Base-by-base conservation (phyloP, 2,888 invertebrate genomes). In the Coelopa pilipes region DNA sequence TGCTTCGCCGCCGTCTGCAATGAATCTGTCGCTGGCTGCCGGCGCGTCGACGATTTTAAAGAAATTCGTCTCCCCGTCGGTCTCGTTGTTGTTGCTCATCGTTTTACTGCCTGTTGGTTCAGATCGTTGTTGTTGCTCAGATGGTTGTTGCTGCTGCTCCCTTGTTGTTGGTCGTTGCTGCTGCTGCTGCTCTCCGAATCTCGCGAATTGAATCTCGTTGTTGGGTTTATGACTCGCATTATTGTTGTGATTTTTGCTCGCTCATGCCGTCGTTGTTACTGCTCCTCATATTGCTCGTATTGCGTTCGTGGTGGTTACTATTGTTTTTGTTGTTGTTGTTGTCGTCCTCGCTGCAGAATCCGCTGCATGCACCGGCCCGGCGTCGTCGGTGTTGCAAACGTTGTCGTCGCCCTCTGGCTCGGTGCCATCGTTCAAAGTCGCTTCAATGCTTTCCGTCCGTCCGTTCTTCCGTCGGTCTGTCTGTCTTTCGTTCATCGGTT, bases 21-120 rank as follows among this genome's bases (percentile, higher is more conserved):
- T 82, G 80, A 78, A 80, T 84, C 83, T 84, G 82, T 82, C 73
- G 76, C 79, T 76, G 66, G 63, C 63, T 70, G 74, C 76, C 71
- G 74, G 74, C 77, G 76, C 79, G 60, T 59, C 68, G 67, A 55
- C 53, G 70, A 79, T 84, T 84, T 84, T 84, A 84, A 84, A 83
- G 83, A 83, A 84, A 85, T 80, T 69, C 75, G 45, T 72, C 77
- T 77, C 79, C 11, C 15, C 59, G 59, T 50, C n/a, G 10, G n/a
- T n/a, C 21, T 55, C 24, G 17, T 67, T 50, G 67, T 34, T 53
- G 3, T 19, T 67, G 24, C 10, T 53, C n/a, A 10, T 53, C n/a
- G 1, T 45, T 62, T 21, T 21, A 7, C 19, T 21, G 57, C 19
- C n/a, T 57, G 9, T 19, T 57, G 21, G 17, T n/a, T 10, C 1